phyloP scores from a whole-genome alignment of 1,140 invertebrate genomes.

The Batillaria attramentaria region DNA sequence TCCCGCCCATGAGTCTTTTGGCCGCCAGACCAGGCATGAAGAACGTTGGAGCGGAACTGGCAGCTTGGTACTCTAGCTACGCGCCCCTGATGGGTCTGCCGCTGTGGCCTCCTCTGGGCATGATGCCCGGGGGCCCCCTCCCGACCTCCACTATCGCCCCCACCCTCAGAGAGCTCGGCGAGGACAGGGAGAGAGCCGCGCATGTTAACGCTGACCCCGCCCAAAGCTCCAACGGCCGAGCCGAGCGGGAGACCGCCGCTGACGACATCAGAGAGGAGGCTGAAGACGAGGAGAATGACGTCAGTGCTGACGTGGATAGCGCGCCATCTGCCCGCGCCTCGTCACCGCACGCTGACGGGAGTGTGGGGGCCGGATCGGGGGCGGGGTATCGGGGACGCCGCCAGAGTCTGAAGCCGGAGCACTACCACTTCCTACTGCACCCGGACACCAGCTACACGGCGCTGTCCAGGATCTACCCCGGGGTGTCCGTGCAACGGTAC shows the following conservation, averaged over 20 bases:
- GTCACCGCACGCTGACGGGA: too few relatives aligned
- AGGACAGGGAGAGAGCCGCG: neutral
- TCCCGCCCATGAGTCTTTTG: conserved; percentile 21
- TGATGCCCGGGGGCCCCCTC: conserved; percentile 13
- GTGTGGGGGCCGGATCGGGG: neutral
- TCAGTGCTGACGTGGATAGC: neutral
- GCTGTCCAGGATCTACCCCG: conserved; percentile 9
- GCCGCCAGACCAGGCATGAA: neutral
- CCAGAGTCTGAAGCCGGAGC: conserved; percentile 30
- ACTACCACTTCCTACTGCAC: conserved; percentile 26
- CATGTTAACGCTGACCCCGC: neutral
- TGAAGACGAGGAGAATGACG: neutral
- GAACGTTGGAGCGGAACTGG: neutral
- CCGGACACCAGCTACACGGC: conserved; percentile 21
- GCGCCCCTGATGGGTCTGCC: conserved; percentile 20
- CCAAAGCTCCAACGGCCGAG: neutral
- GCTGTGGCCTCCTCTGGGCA: conserved; percentile 17
- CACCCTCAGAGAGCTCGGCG: neutral
- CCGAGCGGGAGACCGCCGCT: neutral
- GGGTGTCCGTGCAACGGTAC: conserved; percentile 23
- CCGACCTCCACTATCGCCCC: neutral
- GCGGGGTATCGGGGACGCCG: conserved; percentile 11
- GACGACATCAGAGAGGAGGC: neutral
- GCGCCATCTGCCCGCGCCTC: too few relatives aligned
- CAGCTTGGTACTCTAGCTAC: conserved; percentile 25